These are phyloP conservation scores for Yasuhikotakia modesta DNA, from an alignment of 2,797 vertebrate genomes.

Conservation along the genomic window DNA sequence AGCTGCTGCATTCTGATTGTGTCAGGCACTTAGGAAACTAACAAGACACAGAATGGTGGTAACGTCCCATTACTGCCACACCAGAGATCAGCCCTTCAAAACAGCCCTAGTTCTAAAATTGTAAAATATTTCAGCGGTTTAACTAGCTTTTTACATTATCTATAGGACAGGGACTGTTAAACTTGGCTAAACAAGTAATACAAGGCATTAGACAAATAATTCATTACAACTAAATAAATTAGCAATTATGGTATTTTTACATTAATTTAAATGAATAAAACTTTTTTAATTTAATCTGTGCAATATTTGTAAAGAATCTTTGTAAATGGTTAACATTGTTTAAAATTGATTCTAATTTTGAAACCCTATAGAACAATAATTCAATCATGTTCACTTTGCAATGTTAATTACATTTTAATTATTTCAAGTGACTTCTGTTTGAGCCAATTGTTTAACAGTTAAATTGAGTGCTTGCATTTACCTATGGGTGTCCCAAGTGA, in stretches of 20 bases:
- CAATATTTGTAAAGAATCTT: neutral
- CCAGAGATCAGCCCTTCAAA: slow-evolving; percentile 70
- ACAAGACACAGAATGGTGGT: slow-evolving; percentile 63
- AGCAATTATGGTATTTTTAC: too few relatives aligned
- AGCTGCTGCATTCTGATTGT: slow-evolving; percentile 74
- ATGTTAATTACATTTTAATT: slow-evolving; percentile 5
- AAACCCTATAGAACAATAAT: neutral
- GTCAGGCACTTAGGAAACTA: slow-evolving; percentile 68
- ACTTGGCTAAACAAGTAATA: too few relatives aligned
- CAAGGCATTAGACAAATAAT: neutral
- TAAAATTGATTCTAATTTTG: neutral
- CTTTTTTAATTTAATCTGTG: neutral
- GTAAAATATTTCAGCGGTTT: neutral
- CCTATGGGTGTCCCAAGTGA: slow-evolving; percentile 55
- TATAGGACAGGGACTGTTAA: neutral
- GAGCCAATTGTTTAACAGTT: slow-evolving; percentile 26
- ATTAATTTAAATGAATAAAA: too few relatives aligned
- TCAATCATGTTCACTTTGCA: neutral
- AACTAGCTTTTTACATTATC: neutral
- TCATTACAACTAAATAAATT: neutral
- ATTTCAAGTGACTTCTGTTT: slow-evolving; percentile 19
- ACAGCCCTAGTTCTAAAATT: slow-evolving; percentile 47
- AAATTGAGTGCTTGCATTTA: slow-evolving; percentile 39
- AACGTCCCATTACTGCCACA: slow-evolving; percentile 75
- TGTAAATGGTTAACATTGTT: slow-evolving; percentile 5